These are phyloP conservation scores for Cotesia congregata DNA, from an alignment of 2,888 invertebrate species.

Conservation along the genomic window DNA sequence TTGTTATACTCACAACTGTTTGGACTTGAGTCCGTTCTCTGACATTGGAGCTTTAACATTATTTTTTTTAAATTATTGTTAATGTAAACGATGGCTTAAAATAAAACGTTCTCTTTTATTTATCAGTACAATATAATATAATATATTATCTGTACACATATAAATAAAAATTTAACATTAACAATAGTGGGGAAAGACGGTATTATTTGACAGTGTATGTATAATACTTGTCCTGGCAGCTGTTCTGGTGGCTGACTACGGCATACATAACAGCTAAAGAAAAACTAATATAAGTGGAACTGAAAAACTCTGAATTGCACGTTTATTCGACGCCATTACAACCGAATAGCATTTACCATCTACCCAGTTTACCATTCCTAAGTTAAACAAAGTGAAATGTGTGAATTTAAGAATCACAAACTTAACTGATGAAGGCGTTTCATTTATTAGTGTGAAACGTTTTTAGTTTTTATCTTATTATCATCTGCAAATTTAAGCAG, in stretches of 20 bases:
- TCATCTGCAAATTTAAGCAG: background rate
- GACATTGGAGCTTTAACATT: background rate
- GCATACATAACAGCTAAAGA: background rate
- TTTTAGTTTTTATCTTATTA: background rate
- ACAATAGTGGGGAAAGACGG: background rate
- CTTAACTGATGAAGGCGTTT: background rate
- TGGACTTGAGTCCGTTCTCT: background rate
- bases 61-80: background rate
- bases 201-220: background rate
- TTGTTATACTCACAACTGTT: too few relatives aligned
- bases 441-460: background rate
- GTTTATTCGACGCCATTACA: background rate
- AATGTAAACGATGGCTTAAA: constrained; percentile 8
- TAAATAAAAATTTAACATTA: background rate
- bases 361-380: background rate
- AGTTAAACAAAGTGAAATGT: background rate
- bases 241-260: background rate
- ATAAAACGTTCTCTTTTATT: background rate
- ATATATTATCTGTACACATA: background rate
- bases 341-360: background rate
- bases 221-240: background rate
- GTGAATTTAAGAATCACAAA: background rate
- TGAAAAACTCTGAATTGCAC: background rate
- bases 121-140: background rate
- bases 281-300: background rate